Conservation (phyloP, 2,113 vertebrate genomes). For the Petrocephalus zakoni region DNA sequence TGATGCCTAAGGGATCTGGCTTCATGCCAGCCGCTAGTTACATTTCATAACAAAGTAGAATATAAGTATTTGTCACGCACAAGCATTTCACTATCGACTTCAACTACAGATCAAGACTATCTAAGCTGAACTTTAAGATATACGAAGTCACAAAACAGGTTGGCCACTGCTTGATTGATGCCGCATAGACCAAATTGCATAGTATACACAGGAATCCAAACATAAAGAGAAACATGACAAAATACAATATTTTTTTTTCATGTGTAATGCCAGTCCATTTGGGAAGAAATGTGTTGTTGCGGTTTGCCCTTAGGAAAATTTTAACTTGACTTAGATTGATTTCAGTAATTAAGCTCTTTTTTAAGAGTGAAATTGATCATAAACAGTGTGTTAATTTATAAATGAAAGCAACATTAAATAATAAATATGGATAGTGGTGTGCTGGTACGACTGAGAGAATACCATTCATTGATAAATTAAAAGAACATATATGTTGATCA, state of each 20-base stretch:
- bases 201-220: neutral
- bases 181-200: neutral
- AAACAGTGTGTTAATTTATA: neutral
- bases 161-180: neutral
- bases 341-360: neutral
- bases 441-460: neutral
- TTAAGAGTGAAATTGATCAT: neutral
- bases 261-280: neutral
- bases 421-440: neutral
- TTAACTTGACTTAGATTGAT: neutral
- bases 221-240: neutral
- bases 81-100: neutral
- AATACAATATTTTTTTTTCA: neutral
- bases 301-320: neutral
- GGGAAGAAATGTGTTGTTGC: neutral
- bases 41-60: slow-evolving; percentile 1
- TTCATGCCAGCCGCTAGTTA: neutral
- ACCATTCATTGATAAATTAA: neutral
- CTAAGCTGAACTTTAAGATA: neutral
- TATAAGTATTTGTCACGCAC: slow-evolving; percentile 12
- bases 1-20: neutral
- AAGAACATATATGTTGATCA: neutral
- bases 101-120: neutral
- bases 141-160: neutral
- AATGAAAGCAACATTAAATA: neutral